A percentile compares a stretch with the other conserved stretches of the same genome.
Conservation (phyloP, 2,888 invertebrate species). For the Himalopsyche anomala region DNA sequence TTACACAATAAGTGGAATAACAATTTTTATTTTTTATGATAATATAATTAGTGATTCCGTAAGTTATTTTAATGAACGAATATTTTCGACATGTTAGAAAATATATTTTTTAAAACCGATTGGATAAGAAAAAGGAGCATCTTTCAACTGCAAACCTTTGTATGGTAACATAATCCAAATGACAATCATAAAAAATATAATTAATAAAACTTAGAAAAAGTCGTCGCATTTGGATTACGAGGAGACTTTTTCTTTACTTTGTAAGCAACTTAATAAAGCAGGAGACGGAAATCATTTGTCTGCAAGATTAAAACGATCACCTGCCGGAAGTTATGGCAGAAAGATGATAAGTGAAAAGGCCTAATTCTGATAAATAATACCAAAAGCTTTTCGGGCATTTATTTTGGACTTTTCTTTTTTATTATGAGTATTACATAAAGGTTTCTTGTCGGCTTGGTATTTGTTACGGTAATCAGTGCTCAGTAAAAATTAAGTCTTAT, state of each 20-base stretch:
- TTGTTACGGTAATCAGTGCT: constrained; percentile 33
- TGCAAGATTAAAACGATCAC: constrained; percentile 47
- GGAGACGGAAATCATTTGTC: constrained; percentile 50
- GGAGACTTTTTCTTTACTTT: background rate
- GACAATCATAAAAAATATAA: too few relatives aligned
- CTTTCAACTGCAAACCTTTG: too few relatives aligned
- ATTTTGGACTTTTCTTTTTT: constrained; percentile 46
- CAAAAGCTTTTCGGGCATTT: constrained; percentile 45
- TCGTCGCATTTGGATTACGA: too few relatives aligned
- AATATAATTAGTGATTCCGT: too few relatives aligned
- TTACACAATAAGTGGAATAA: too few relatives aligned
- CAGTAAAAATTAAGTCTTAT: constrained; percentile 52
- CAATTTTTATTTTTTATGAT: too few relatives aligned
- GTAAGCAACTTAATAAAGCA: constrained; percentile 16
- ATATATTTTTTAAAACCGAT: too few relatives aligned
- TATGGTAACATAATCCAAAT: too few relatives aligned
- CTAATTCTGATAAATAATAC: constrained; percentile 59
- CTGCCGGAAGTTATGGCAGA: constrained; percentile 46
- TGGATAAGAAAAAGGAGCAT: too few relatives aligned
- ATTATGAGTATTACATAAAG: constrained; percentile 43
- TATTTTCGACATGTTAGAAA: too few relatives aligned
- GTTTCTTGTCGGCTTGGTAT: constrained; percentile 45
- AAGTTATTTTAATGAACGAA: too few relatives aligned
- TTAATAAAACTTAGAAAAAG: too few relatives aligned
- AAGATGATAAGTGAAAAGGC: constrained; percentile 56